These are phyloP conservation scores for Chaetura pelagica DNA, from an alignment of 2,113 vertebrate species.

Conservation along the genomic window DNA sequence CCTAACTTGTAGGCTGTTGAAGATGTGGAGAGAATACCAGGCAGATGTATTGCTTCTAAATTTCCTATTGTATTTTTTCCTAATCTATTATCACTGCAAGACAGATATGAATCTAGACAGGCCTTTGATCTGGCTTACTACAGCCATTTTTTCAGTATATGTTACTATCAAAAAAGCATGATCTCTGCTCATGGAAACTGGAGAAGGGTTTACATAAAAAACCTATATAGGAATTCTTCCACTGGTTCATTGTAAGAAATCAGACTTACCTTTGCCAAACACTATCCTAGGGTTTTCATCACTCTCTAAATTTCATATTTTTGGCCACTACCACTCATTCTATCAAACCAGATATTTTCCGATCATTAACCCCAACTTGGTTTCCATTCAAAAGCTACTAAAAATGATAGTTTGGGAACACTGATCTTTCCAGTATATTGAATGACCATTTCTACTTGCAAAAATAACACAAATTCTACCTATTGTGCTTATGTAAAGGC, in stretches of 20 bases:
- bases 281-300: not conserved
- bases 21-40: not conserved
- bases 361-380: not conserved
- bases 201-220: not conserved
- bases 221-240: not conserved
- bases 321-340: not conserved
- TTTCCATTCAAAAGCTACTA: not conserved
- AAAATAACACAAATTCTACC: not conserved
- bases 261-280: not conserved
- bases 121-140: not conserved
- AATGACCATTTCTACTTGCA: not conserved
- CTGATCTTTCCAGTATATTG: not conserved
- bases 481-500: fast-evolving
- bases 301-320: not conserved
- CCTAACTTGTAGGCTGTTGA: not conserved
- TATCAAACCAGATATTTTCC: not conserved
- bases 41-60: not conserved
- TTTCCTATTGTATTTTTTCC: not conserved
- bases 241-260: not conserved
- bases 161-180: not conserved
- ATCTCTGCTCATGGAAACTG: not conserved
- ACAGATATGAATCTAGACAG: not conserved
- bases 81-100: not conserved
- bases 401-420: not conserved
- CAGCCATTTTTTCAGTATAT: not conserved